Evolutionary conservation across 2,888 invertebrate genomes (phyloP), one percentile per base, ranked within the genome.

Genomic region (Nyleta sp.): DNA sequence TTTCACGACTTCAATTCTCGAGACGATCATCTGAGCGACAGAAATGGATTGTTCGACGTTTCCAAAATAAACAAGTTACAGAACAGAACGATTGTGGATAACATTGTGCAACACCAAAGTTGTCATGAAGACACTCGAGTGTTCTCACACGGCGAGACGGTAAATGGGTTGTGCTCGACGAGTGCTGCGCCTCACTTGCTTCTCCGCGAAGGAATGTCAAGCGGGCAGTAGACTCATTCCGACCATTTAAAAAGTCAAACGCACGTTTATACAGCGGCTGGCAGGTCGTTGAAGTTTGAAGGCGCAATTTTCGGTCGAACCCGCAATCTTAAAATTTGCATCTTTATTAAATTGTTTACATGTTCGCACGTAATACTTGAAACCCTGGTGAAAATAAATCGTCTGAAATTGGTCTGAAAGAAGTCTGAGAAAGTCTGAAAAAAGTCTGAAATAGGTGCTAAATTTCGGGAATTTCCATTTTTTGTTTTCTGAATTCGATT

Each of bases 21-120:
- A 31, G 7, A 10, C 46, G 48, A 35, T 33, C 13, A 60, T 46
- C 35, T 42, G 6, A 52, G 52, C 28, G 53, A 28, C 24, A 11
- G 11, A 55, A 44, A 55, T 46, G 57, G 50, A 70, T 70, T 59
- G 38, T 40, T 31, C 17, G 28, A 50, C 50, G 59, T 15, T 50
- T 20, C 33, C 8, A n/a, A n/a, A n/a, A n/a, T 59, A 57, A 70
- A 59, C 48, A 50, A 59, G 57, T 50, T 50, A 33, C 7, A 53
- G 31, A 60, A n/a, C 22, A 44, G 53, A 71, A 60, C 35, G 42
- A 40, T 60, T 60, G 33, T 44, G 62, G 46, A 31, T n/a, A n/a
- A n/a, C n/a, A n/a, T n/a, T n/a, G n/a, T n/a, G n/a, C 22, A 44
- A 71, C 62, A 53, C 62, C 71, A 71, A 71, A 62, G 60, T 46